Conservation (phyloP, 2,888 invertebrate genomes). For the Himalopsyche tibetana region DNA sequence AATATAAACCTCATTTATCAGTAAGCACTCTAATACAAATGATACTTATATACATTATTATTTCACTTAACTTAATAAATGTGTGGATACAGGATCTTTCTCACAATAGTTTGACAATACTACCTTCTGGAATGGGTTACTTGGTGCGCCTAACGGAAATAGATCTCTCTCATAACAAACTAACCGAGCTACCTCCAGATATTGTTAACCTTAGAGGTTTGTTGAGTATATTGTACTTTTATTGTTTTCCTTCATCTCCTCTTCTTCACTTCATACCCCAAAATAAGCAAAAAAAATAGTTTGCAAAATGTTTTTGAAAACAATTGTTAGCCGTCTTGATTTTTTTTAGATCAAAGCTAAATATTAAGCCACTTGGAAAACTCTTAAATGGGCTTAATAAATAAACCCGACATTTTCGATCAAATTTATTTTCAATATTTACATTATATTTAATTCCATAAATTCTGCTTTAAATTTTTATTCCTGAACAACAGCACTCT, state of each 20-base stretch:
- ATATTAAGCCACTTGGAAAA: not conserved
- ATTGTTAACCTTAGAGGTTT: slow-evolving; percentile 89
- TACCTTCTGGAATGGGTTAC: slow-evolving; percentile 91
- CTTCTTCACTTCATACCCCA: not conserved
- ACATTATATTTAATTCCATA: too few relatives aligned
- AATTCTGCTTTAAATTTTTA: too few relatives aligned
- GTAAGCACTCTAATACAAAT: too few relatives aligned
- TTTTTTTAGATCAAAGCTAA: too few relatives aligned
- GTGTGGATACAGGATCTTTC: slow-evolving; percentile 83
- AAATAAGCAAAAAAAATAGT: not conserved
- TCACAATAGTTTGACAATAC: slow-evolving; percentile 82
- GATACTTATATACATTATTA: slow-evolving; percentile 61
- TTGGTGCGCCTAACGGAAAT: slow-evolving; percentile 85
- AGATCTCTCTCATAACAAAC: slow-evolving; percentile 85
- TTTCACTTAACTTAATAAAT: slow-evolving; percentile 51
- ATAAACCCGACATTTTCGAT: not conserved
- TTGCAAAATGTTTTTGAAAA: not conserved
- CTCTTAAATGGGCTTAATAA: not conserved
- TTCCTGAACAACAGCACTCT: too few relatives aligned
- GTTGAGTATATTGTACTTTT: slow-evolving; percentile 66
- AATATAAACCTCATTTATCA: too few relatives aligned
- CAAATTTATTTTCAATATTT: too few relatives aligned
- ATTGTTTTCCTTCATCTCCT: slow-evolving; percentile 38
- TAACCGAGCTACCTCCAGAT: slow-evolving; percentile 86
- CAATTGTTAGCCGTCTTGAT: not conserved